These are phyloP conservation scores for Lerema accius DNA, from an alignment of 1,140 invertebrate genomes.

Conservation along the genomic window DNA sequence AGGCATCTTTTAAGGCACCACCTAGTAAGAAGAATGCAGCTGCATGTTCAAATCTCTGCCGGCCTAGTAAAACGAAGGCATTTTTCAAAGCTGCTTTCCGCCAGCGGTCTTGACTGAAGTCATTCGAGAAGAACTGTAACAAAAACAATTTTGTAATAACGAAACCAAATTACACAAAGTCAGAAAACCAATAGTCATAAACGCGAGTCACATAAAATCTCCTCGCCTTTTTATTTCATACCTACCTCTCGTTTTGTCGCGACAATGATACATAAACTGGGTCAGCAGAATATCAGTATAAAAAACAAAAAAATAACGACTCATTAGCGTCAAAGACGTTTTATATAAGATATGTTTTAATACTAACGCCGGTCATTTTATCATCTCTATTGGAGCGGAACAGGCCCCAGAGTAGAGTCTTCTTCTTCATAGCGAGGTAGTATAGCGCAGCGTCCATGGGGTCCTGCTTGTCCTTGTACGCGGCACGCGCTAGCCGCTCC, in stretches of 20 bases:
- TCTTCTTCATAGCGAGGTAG: slow-evolving; percentile 99
- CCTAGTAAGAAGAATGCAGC: slow-evolving; percentile 97
- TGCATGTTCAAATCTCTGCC: slow-evolving; percentile 97
- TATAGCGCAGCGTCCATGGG: slow-evolving; percentile 98
- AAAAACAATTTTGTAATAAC: slow-evolving; percentile 19
- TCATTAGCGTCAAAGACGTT: no score
- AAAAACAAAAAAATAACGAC: no score
- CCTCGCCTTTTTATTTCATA: neutral
- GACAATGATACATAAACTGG: no score
- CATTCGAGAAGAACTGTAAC: slow-evolving; percentile 94
- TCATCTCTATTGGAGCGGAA: slow-evolving; percentile 95
- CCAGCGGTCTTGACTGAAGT: slow-evolving; percentile 97
- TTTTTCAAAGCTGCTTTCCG: slow-evolving; percentile 98
- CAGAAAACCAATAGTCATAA: no score
- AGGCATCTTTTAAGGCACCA: slow-evolving; percentile 95
- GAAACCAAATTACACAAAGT: no score
- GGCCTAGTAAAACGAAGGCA: slow-evolving; percentile 97
- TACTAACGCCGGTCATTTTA: slow-evolving; percentile 90
- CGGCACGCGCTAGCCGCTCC: slow-evolving; percentile 96
- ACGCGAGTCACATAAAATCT: no score
- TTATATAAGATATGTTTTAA: no score
- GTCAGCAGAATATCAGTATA: no score
- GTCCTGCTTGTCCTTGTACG: slow-evolving; percentile 95
- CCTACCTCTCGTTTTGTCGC: no score
- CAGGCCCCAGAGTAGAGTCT: slow-evolving; percentile 97